Conservation (phyloP, 2,797 vertebrate species). For the Xenops minutus region DNA sequence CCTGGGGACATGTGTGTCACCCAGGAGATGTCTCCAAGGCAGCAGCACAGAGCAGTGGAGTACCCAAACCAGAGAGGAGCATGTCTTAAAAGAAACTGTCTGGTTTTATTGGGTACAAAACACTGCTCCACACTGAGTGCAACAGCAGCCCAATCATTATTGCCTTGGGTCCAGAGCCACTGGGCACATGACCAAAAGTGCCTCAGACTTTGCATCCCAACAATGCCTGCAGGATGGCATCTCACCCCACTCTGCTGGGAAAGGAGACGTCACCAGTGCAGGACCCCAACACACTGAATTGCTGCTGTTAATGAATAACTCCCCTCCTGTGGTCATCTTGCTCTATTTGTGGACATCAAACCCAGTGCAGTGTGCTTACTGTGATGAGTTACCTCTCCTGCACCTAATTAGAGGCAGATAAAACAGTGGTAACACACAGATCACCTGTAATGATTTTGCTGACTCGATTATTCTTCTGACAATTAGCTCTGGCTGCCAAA, state of each 20-base stretch:
- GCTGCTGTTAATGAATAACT: neutral
- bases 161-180: rapidly evolving
- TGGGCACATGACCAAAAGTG: rapidly evolving
- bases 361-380: constrained; percentile 7
- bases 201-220: rapidly evolving
- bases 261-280: neutral
- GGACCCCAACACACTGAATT: neutral
- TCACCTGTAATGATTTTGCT: constrained; percentile 78
- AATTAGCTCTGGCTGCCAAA: constrained; percentile 72
- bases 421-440: constrained; percentile 76
- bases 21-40: too few relatives aligned
- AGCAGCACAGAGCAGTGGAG: rapidly evolving
- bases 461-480: constrained; percentile 77
- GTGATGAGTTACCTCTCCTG: constrained; percentile 60
- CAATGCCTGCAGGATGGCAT: rapidly evolving
- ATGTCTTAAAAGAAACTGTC: neutral
- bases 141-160: neutral
- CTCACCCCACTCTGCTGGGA: neutral
- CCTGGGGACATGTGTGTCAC: rapidly evolving
- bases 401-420: constrained; percentile 79
- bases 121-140: rapidly evolving
- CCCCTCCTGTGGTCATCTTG: constrained; percentile 9
- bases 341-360: constrained; percentile 59
- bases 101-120: rapidly evolving
- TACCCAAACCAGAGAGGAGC: neutral